Conservation (phyloP, 2,113 vertebrate genomes). For the Ginglymostoma cirratum region DNA sequence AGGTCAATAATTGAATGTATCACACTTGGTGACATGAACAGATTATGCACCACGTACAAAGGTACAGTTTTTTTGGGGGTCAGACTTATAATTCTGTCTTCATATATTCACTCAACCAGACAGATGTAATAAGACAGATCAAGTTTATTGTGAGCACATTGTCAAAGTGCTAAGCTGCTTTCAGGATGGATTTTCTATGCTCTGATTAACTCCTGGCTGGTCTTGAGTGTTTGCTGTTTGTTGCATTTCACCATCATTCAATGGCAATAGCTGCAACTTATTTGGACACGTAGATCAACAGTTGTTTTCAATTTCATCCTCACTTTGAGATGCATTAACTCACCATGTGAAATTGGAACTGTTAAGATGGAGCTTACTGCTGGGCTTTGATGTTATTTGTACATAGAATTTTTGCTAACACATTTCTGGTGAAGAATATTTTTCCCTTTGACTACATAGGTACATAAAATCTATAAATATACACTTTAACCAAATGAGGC, state of each 20-base stretch:
- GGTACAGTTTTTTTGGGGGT: background rate
- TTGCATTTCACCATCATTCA: background rate
- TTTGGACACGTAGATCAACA: background rate
- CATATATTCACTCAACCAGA: background rate
- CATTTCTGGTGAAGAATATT: background rate
- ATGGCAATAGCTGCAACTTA: background rate
- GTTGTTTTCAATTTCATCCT: background rate
- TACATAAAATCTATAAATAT: background rate
- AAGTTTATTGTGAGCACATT: background rate
- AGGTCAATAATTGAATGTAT: background rate
- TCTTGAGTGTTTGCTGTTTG: background rate
- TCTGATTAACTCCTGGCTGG: background rate
- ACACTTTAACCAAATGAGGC: background rate
- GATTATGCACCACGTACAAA: background rate
- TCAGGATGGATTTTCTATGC: background rate
- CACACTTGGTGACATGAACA: background rate
- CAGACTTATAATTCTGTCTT: background rate
- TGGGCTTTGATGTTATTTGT: background rate
- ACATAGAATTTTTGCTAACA: background rate
- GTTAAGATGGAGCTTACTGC: background rate
- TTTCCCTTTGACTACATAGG: background rate
- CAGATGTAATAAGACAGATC: background rate
- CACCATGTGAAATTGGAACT: background rate
- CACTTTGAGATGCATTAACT: background rate
- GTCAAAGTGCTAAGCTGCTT: background rate